Percentiles rank a stretch among this genome's conserved stretches.
These are phyloP conservation scores for Aporophyla lueneburgensis DNA, from an alignment of 2,888 invertebrate species.

Conservation along the genomic window DNA sequence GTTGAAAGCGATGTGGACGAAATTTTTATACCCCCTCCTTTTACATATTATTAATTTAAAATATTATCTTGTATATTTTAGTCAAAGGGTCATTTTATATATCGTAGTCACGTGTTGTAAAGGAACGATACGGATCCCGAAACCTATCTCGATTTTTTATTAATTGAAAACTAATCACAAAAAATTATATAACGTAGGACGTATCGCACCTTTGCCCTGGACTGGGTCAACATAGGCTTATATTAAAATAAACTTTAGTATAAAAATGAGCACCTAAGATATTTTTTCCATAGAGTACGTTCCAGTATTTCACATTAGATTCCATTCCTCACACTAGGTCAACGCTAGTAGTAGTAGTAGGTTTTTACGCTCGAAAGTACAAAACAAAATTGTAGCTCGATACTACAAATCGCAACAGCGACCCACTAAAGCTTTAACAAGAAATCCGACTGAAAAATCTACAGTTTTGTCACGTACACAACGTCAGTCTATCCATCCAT, in stretches of 20 bases:
- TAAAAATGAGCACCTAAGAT: background rate
- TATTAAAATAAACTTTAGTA: background rate
- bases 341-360: too few relatives aligned
- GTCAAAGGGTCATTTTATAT: background rate
- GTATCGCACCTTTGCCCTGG: background rate
- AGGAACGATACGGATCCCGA: background rate
- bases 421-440: conserved; percentile 34
- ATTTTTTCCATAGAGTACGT: background rate
- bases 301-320: background rate
- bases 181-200: background rate
- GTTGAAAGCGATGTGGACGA: background rate
- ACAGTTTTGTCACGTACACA: conserved; percentile 53
- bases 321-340: background rate
- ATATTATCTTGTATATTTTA: background rate
- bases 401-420: conserved; percentile 17
- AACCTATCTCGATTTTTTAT: background rate
- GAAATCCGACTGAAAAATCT: conserved; percentile 50
- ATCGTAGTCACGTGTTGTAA: background rate
- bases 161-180: background rate
- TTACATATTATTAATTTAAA: background rate
- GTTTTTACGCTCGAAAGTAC: background rate
- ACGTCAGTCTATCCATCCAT: conserved; percentile 52
- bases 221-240: background rate
- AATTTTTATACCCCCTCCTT: background rate
- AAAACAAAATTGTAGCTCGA: background rate